These are phyloP conservation scores for Danio choprae DNA, from an alignment of 2,797 vertebrate species.

Conservation along the genomic window DNA sequence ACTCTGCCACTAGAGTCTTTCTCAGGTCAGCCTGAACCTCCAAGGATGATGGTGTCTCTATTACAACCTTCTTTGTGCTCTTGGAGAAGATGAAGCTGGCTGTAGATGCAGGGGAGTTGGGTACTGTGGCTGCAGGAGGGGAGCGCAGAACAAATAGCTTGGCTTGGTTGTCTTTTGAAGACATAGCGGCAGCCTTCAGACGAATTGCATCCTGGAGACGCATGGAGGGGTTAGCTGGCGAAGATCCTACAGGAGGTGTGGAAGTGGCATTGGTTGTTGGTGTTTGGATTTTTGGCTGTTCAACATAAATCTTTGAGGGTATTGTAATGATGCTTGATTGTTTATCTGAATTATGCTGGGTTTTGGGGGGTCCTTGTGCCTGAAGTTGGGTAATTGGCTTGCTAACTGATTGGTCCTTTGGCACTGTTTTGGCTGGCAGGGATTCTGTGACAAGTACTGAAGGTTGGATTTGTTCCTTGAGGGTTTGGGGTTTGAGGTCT, in stretches of 20 bases:
- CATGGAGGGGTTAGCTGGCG: constrained; percentile 76
- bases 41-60: constrained; percentile 76
- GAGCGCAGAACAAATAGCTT: constrained; percentile 70
- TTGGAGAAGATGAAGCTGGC: constrained; percentile 97
- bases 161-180: constrained; percentile 63
- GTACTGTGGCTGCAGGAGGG: constrained; percentile 66
- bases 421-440: not conserved
- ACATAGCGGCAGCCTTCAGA: constrained; percentile 83
- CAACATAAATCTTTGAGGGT: constrained; percentile 11
- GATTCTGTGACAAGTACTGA: constrained; percentile 4
- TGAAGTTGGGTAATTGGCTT: constrained; percentile 3
- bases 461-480: constrained; percentile 24
- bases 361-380: constrained; percentile 16
- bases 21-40: constrained; percentile 78
- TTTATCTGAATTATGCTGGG: not conserved
- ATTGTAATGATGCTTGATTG: not conserved
- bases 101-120: constrained; percentile 83
- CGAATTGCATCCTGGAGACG: constrained; percentile 87
- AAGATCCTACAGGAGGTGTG: constrained; percentile 69
- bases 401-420: constrained; percentile 6
- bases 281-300: constrained; percentile 35
- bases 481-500: constrained; percentile 15
- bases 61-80: constrained; percentile 84
- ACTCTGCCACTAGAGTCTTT: constrained; percentile 79
- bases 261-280: constrained; percentile 39